Evolutionary conservation across 2,888 invertebrate genomes (phyloP).

Genomic region (Lordiphosa andalusiaca): DNA sequence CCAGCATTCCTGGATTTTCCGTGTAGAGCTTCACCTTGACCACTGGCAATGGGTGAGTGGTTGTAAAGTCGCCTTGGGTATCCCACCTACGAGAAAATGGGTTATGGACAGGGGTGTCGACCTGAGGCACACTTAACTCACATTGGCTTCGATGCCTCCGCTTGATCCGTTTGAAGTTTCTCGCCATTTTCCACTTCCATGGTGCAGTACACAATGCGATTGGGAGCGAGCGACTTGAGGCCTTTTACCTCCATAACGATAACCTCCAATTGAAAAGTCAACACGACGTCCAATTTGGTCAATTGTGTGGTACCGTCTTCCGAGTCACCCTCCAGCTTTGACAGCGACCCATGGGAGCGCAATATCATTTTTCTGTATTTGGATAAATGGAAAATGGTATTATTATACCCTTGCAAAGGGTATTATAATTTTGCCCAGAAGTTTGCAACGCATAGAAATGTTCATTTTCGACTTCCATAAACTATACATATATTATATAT

Average conservation of each 20-base stretch:
- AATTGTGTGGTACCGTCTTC: conserved; percentile 97
- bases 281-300: conserved; percentile 98
- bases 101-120: neutral
- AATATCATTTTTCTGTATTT: conserved; percentile 79
- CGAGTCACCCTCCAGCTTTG: conserved; percentile 95
- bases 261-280: conserved; percentile 98
- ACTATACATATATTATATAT: no score
- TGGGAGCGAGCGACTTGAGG: conserved; percentile 96
- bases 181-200: conserved; percentile 99
- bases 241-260: conserved; percentile 99
- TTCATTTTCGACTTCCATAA: no score
- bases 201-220: conserved; percentile 99
- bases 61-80: conserved; percentile 99
- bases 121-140: conserved; percentile 78
- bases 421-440: no score
- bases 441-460: no score
- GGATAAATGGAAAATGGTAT: no score
- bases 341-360: conserved; percentile 95
- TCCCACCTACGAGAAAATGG: conserved; percentile 89
- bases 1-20: conserved; percentile 97
- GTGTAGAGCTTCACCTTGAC: conserved; percentile 99
- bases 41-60: conserved; percentile 96
- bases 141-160: conserved; percentile 99
- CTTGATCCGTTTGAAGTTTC: conserved; percentile 99
- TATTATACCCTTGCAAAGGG: no score